phyloP scores from a whole-genome alignment of 37 sponge, comb jelly and placozoan genomes.

The Tethya wilhelma region DNA sequence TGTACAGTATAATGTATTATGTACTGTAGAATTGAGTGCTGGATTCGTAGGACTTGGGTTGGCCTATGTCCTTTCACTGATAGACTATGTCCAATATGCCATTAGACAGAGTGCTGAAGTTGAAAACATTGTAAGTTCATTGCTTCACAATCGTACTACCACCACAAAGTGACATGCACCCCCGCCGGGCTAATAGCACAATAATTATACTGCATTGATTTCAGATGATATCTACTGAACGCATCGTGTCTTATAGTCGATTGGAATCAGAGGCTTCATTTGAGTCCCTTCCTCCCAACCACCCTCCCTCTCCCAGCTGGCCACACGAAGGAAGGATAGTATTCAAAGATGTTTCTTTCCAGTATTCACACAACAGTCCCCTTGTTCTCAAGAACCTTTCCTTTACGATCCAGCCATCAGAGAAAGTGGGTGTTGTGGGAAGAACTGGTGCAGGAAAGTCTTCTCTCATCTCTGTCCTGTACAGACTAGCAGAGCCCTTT shows the following conservation, averaged over 20 bases:
- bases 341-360: constrained; percentile 45
- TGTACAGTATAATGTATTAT: too few species aligned
- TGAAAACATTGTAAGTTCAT: constrained; percentile 58
- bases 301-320: constrained; percentile 61
- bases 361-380: constrained; percentile 43
- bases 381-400: constrained; percentile 60
- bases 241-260: constrained; percentile 60
- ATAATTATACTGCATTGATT: too few species aligned
- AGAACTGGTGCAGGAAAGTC: constrained; percentile 97
- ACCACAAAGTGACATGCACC: too few species aligned
- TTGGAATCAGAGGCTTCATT: constrained; percentile 58
- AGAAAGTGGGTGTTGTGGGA: constrained; percentile 92
- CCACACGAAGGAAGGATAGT: constrained; percentile 55
- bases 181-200: too few species aligned
- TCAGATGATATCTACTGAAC: constrained; percentile 84
- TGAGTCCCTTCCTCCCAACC: constrained; percentile 22
- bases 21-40: constrained; percentile 11
- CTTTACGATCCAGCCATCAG: constrained; percentile 50
- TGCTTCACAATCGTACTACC: too few species aligned
- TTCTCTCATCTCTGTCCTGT: constrained; percentile 81
- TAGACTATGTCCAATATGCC: constrained; percentile 65
- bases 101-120: constrained; percentile 76
- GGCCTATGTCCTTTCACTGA: constrained; percentile 56
- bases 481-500: constrained; percentile 85
- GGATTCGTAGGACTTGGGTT: constrained; percentile 64